phyloP scores from a whole-genome alignment of 2,113 vertebrate species.

The Neopipo cinnamomea region DNA sequence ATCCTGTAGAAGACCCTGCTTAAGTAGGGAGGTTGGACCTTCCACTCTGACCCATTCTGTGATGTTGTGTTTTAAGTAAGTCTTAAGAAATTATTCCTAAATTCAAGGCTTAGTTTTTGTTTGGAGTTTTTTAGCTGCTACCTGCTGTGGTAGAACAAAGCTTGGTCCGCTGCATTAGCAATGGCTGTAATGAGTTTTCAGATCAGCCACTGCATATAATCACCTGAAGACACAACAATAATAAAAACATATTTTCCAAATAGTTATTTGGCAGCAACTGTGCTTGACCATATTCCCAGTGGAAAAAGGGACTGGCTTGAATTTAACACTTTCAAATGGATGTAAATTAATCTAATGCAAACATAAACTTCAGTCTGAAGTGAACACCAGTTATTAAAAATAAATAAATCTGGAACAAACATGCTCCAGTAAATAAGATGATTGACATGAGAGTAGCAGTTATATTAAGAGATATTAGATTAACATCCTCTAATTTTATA shows the following conservation, averaged over 20 bases:
- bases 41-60: not conserved
- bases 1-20: not conserved
- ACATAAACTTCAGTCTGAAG: not conserved
- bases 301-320: slow-evolving; percentile 39
- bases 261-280: not conserved
- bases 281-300: slow-evolving; percentile 42
- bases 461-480: slow-evolving; percentile 18
- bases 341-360: slow-evolving; percentile 24
- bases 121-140: not conserved
- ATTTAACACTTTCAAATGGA: slow-evolving; percentile 47
- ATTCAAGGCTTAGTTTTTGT: not conserved
- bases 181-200: slow-evolving; percentile 11
- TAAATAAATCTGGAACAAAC: slow-evolving; percentile 10
- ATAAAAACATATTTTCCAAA: slow-evolving; percentile 44
- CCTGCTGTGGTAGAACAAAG: not conserved
- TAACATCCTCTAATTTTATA: slow-evolving; percentile 58
- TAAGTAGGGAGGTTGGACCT: not conserved
- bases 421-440: not conserved
- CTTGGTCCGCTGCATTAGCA: not conserved
- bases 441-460: not conserved
- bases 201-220: slow-evolving; percentile 42
- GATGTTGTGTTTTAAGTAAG: not conserved
- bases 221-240: slow-evolving; percentile 47
- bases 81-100: slow-evolving; percentile 19
- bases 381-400: slow-evolving; percentile 41